A percentile compares a stretch with the other conserved stretches of the same genome.
These are phyloP conservation scores for Montipora efflorescens DNA, from an alignment of 64 coral and sea anemone genomes.

Conservation along the genomic window DNA sequence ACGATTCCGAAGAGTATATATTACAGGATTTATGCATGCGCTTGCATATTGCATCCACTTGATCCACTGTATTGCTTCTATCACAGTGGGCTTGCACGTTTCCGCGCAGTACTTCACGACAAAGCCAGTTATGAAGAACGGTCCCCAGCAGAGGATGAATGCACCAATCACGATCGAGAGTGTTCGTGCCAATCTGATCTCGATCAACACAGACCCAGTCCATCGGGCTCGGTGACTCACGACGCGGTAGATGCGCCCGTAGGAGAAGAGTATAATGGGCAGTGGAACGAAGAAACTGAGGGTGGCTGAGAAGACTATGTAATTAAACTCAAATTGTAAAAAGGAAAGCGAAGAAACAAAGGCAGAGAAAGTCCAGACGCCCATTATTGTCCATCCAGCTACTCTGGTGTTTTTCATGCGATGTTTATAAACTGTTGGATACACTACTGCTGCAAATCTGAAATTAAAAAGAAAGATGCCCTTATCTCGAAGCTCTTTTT, in stretches of 20 bases:
- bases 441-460: constrained; percentile 84
- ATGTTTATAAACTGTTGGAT: constrained; percentile 83
- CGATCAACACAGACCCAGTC: constrained; percentile 88
- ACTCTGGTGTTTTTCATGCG: constrained; percentile 71
- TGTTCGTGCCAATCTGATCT: constrained; percentile 86
- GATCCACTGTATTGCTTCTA: constrained; percentile 35
- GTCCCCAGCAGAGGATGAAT: constrained; percentile 94
- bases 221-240: constrained; percentile 80
- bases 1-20: constrained; percentile 87
- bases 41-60: constrained; percentile 84
- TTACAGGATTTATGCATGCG: constrained; percentile 85
- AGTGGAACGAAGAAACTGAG: constrained; percentile 79
- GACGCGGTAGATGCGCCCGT: constrained; percentile 81
- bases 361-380: constrained; percentile 68
- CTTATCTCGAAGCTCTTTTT: no score
- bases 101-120: constrained; percentile 55
- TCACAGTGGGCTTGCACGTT: background rate
- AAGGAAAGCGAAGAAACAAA: constrained; percentile 56
- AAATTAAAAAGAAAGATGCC: background rate
- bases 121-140: constrained; percentile 75
- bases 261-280: constrained; percentile 72
- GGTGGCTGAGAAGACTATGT: constrained; percentile 66
- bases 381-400: constrained; percentile 65
- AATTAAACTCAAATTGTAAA: constrained; percentile 16
- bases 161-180: constrained; percentile 89